Conservation (phyloP, 2,888 invertebrate species). For the Cataglyphis rosenhaueri region DNA sequence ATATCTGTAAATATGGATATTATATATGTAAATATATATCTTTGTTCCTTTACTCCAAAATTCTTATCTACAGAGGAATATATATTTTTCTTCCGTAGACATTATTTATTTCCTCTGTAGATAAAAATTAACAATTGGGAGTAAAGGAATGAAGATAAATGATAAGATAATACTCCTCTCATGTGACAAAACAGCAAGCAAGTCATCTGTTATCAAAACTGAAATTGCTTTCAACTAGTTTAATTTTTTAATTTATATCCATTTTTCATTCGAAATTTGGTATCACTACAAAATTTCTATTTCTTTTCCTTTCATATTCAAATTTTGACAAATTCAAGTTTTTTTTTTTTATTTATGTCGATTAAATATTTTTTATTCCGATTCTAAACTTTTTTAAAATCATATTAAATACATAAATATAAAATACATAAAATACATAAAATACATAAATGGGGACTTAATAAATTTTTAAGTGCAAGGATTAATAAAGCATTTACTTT, state of each 20-base stretch:
- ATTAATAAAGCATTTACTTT: constrained; percentile 3
- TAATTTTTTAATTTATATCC: not conserved
- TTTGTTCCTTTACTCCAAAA: too few species aligned
- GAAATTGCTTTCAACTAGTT: not conserved
- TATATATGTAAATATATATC: not conserved
- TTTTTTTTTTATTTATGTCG: not conserved
- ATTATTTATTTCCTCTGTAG: not conserved
- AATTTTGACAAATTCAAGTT: not conserved
- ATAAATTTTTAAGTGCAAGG: not conserved
- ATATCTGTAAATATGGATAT: not conserved
- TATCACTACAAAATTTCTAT: not conserved
- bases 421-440: too few species aligned
- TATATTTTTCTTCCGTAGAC: not conserved
- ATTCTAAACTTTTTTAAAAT: not conserved
- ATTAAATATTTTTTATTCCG: not conserved
- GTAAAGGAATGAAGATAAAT: not conserved
- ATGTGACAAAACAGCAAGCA: not conserved
- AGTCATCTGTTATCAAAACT: not conserved
- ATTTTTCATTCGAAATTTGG: not conserved
- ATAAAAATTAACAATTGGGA: not conserved
- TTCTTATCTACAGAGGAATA: too few species aligned
- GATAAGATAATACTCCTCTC: not conserved
- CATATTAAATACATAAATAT: not conserved
- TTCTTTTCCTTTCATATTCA: not conserved
- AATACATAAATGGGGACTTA: not conserved